Conservation (phyloP, 2,797 vertebrate genomes). For the Taeniopygia guttata region DNA sequence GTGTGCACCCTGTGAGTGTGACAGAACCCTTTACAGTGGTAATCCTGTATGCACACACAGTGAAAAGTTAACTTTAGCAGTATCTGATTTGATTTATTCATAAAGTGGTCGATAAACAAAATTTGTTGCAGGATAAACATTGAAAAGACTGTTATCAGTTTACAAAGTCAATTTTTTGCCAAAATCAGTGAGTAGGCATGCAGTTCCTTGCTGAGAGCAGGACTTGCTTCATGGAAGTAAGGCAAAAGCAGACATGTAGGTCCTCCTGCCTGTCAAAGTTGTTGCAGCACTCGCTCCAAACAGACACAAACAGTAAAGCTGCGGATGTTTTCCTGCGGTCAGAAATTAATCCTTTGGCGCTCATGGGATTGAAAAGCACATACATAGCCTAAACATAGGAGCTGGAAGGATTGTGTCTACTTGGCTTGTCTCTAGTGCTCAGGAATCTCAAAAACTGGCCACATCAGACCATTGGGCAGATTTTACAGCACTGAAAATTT, state of each 20-base stretch:
- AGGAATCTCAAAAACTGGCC: neutral
- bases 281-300: neutral
- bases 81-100: neutral
- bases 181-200: neutral
- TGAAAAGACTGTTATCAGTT: neutral
- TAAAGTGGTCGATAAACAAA: neutral
- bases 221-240: neutral
- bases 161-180: neutral
- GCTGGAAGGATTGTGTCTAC: neutral
- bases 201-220: neutral
- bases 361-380: neutral
- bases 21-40: neutral
- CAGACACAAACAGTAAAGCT: neutral
- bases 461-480: neutral
- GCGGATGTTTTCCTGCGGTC: neutral
- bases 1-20: neutral
- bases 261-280: neutral
- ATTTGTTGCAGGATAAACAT: neutral
- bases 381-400: neutral
- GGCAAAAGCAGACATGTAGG: neutral
- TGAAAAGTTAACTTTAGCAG: neutral
- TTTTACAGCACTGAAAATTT: neutral
- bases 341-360: neutral
- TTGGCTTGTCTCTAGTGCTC: neutral
- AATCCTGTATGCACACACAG: neutral